Evolutionary conservation across 1,140 invertebrate genomes (phyloP).

Genomic region (Medauroidea extradentata): DNA sequence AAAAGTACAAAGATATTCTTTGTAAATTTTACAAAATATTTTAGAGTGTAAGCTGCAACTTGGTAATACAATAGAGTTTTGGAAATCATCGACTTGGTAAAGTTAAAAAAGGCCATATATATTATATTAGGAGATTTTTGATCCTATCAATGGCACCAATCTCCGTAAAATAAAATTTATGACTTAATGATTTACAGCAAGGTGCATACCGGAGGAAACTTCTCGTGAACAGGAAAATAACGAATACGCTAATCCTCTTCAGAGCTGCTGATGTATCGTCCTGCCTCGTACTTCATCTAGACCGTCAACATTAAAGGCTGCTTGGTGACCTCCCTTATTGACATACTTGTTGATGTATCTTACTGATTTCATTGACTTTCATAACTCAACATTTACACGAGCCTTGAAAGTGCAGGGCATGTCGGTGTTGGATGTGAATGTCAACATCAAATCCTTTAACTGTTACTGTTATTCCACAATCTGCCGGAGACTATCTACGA

Average conservation of each 20-base stretch:
- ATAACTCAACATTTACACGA: conserved; percentile 50
- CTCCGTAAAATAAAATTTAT: too few species aligned
- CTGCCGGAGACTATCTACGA: conserved; percentile 23
- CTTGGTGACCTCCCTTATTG: conserved; percentile 42
- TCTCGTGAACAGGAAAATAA: conserved; percentile 22
- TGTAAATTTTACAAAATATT: too few species aligned
- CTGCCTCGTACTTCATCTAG: neutral
- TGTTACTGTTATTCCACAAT: conserved; percentile 35
- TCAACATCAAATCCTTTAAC: conserved; percentile 44
- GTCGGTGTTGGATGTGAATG: conserved; percentile 50
- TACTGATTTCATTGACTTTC: conserved; percentile 47
- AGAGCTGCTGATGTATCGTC: neutral
- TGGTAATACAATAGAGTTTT: too few species aligned
- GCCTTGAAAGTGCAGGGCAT: conserved; percentile 46
- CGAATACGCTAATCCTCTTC: neutral
- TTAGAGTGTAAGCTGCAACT: too few species aligned
- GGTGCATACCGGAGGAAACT: too few species aligned
- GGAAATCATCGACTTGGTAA: too few species aligned
- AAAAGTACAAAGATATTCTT: too few species aligned
- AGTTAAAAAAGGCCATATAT: too few species aligned
- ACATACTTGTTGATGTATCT: conserved; percentile 49
- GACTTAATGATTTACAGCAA: too few species aligned
- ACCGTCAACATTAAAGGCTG: conserved; percentile 28
- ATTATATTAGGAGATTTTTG: too few species aligned
- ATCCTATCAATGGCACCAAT: too few species aligned